Percentiles rank a stretch among this genome's conserved stretches.
These are phyloP conservation scores for Pelusios castaneus DNA, from an alignment of 2,113 vertebrate genomes.

Conservation along the genomic window DNA sequence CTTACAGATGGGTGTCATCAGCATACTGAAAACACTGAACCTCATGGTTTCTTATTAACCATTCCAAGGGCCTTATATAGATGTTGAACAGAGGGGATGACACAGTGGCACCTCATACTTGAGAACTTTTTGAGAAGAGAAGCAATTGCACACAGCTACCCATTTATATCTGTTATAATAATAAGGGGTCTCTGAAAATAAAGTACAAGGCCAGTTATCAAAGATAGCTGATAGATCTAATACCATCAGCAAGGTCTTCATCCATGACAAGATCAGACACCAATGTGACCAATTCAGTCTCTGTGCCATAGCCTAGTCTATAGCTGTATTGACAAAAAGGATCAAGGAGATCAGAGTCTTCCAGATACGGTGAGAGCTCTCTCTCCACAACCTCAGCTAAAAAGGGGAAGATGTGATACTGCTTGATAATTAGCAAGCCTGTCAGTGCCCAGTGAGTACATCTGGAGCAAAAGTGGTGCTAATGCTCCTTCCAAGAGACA, in stretches of 20 bases:
- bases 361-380: background rate
- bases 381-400: background rate
- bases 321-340: rapidly evolving
- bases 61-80: background rate
- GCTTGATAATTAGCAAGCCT: background rate
- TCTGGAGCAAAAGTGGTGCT: no score
- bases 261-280: background rate
- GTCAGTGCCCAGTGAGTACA: background rate
- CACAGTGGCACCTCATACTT: background rate
- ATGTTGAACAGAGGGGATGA: background rate
- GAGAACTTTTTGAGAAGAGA: background rate
- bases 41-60: background rate
- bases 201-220: background rate
- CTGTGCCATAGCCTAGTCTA: background rate
- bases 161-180: background rate
- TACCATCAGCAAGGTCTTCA: no score
- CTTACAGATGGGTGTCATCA: background rate
- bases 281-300: background rate
- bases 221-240: no score
- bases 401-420: background rate
- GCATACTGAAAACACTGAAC: background rate
- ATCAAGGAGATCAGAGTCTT: background rate
- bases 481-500: no score
- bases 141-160: background rate
- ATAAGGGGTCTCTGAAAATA: background rate